Evolutionary conservation across 2,113 vertebrate species (phyloP).

Genomic region (Oryzias javanicus): DNA sequence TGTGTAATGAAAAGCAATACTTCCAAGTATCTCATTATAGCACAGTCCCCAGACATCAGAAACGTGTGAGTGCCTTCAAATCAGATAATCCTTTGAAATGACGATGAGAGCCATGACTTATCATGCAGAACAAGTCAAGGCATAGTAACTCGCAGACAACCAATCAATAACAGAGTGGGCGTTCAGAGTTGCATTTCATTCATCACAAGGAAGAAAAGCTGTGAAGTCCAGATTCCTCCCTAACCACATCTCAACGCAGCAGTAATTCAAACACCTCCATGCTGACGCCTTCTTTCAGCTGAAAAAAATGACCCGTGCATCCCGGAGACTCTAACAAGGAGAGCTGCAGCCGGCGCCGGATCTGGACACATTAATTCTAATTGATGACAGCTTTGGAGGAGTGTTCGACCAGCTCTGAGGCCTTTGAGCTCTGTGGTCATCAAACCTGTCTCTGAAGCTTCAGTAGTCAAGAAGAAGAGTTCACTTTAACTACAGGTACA

Average conservation of each 20-base stretch:
- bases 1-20: constrained; percentile 21
- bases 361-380: background rate
- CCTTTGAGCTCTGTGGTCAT: background rate
- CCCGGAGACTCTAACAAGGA: constrained; percentile 1
- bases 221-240: background rate
- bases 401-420: background rate
- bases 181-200: constrained; percentile 38
- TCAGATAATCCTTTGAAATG: constrained; percentile 36
- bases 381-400: background rate
- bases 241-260: background rate
- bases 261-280: background rate
- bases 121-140: constrained; percentile 58
- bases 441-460: constrained; percentile 11
- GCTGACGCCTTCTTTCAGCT: background rate
- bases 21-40: constrained; percentile 15
- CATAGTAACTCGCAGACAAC: constrained; percentile 14
- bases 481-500: constrained; percentile 11
- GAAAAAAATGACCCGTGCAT: background rate
- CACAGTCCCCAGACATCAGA: constrained; percentile 13
- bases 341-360: background rate
- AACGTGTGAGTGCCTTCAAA: constrained; percentile 16
- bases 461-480: background rate
- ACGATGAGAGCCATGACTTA: constrained; percentile 32
- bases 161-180: constrained; percentile 17
- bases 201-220: background rate